Evolutionary conservation across 2,888 invertebrate genomes (phyloP), one percentile per base, ranked within the genome.

Genomic region (Dolichomitus sp.): DNA sequence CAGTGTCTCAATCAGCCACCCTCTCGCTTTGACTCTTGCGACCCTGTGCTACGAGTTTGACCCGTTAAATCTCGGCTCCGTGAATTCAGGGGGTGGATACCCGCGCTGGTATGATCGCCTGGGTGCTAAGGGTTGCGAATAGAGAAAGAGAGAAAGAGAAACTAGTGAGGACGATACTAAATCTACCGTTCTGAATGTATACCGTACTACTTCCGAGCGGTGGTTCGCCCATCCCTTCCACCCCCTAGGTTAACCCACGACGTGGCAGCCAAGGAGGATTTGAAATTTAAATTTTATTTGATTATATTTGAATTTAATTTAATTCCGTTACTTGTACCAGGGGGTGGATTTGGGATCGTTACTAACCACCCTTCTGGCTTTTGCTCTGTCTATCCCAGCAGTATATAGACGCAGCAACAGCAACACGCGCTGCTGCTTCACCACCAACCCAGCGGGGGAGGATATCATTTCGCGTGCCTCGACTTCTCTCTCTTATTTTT

Each of bases 231-330:
- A 42, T 66, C 68, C 61, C 68, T 63, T 69, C 61, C 48, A 19
- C 72, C 14, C 68, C 23, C 40, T 37, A 40, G 65, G 33, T 45
- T 54, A 12, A 19, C 52, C 78, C 73, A 80, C 84, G 81, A 83
- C 73, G 81, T 80, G 82, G 66, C 81, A 86, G 84, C 87, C 89
- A 88, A 88, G 87, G 85, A 88, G 84, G 90, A 93, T 93, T 93
- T 93, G 91, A 93, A 93, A 92, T 93, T 93, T 91, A 93, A 93
- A 93, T 93, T 93, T 93, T 93, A 93, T 93, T 93, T 93, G 93
- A 93, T 93, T 93, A 93, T 93, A 93, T 93, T 93, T 93, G 93
- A 93, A 93, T 93, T 92, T 92, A 92, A 93, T 93, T 92, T 92
- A 91, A 93, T 93, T 90, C 88, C 83, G 90, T 88, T 88, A 86